Evolutionary conservation across 2,888 invertebrate species (phyloP), one percentile per base, ranked within the genome.

Genomic region (Tetramorium bicarinatum): DNA sequence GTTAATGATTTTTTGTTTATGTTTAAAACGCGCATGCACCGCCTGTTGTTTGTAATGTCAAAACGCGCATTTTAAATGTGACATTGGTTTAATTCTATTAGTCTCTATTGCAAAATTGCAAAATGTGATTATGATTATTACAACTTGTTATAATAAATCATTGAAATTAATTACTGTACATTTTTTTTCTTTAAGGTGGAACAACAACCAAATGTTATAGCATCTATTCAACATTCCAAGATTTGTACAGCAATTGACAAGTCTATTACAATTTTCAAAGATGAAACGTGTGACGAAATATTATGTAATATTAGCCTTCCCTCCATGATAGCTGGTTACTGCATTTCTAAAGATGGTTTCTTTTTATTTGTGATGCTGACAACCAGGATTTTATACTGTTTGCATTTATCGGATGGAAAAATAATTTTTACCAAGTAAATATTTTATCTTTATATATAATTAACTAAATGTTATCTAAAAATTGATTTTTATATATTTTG

Each of bases 211-310:
- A 84, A 81, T 59, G 85, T 93, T 59, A 66, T 76, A 4, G 91
- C 93, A 44, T 91, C 91, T 11, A 52, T 94, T 41, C 91, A 93
- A 77, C 84, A 91, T 86, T 88, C 90, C 41, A 91, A 91, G 80
- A 82, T 94, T 29, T 94, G 93, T 49, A 83, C 95, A 7, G 91
- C 91, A 38, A 90, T 94, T 54, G 93, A 94, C 67, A 93, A 92
- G 79, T 94, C 94, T 1, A 90, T 95, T 38, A 93, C 93, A 21
- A 89, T 95, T 83, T 95, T 95, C 81, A 86, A 87, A n/a, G 90
- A 94, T 69, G 93, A 93, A 82, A 86, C 89, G 7, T 95, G 93
- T 61, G 82, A 89, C n/a, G 86, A 92, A 41, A 88, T 95, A 56
- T 56, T 91, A 18, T 85, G 93, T n/a, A 93, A 88, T 49, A 83